Conservation (phyloP, 2,797 vertebrate genomes). For the Picus viridis region DNA sequence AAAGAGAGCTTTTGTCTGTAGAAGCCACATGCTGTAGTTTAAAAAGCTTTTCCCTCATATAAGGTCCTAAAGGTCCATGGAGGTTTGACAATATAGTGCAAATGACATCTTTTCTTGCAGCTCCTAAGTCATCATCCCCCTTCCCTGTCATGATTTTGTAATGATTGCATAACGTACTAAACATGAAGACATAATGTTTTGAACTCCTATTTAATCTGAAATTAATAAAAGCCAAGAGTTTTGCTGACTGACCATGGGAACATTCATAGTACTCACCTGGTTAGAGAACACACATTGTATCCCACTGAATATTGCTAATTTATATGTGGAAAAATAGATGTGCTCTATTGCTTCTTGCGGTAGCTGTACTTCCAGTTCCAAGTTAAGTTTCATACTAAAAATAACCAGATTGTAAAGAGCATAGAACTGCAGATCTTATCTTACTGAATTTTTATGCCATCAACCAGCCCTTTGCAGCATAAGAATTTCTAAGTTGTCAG, state of each 20-base stretch:
- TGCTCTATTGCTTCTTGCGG: neutral
- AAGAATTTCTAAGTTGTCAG: conserved; percentile 6
- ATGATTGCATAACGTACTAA: neutral
- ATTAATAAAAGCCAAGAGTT: neutral
- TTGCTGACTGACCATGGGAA: neutral
- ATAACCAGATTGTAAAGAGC: neutral
- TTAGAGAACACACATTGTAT: neutral
- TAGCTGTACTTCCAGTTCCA: neutral
- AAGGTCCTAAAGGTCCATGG: neutral
- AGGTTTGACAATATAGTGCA: neutral
- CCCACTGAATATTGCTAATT: neutral
- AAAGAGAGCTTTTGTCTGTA: neutral
- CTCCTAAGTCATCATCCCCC: neutral
- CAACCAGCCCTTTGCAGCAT: neutral
- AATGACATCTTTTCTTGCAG: neutral
- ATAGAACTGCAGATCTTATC: neutral
- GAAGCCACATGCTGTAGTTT: neutral
- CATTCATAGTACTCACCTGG: neutral
- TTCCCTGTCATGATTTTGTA: neutral
- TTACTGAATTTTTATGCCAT: neutral
- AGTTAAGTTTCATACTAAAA: neutral
- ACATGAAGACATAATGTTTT: neutral
- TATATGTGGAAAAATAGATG: neutral
- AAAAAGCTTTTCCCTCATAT: neutral
- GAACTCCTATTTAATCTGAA: neutral